Evolutionary conservation across 2,113 vertebrate genomes (phyloP).

Genomic region (Sterrhoptilus dennistouni): DNA sequence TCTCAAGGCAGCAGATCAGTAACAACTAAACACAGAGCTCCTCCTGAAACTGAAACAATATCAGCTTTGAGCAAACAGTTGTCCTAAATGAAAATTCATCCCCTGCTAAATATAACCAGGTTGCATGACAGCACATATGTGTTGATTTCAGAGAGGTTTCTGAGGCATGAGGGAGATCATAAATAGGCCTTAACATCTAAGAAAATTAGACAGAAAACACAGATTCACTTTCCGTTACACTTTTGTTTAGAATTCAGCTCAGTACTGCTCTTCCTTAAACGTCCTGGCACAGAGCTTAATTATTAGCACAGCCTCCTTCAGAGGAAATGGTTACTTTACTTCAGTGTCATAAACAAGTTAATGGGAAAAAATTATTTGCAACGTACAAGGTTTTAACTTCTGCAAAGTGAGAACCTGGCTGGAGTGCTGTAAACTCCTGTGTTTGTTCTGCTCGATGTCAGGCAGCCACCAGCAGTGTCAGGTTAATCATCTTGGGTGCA

Average conservation of each 20-base stretch:
- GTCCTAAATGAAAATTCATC: constrained; percentile 67
- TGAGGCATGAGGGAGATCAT: constrained; percentile 62
- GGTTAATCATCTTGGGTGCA: rapidly evolving
- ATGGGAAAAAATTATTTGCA: neutral
- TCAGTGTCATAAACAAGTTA: neutral
- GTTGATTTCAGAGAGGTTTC: constrained; percentile 66
- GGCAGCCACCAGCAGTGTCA: neutral
- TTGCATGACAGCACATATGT: constrained; percentile 70
- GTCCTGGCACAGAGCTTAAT: neutral
- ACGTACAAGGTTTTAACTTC: neutral
- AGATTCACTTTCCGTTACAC: neutral
- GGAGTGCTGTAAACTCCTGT: neutral
- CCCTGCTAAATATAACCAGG: constrained; percentile 64
- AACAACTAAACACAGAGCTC: neutral
- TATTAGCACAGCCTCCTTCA: neutral
- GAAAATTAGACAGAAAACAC: constrained; percentile 57
- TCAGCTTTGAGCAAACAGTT: constrained; percentile 47
- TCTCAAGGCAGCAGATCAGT: neutral
- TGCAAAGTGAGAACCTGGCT: neutral
- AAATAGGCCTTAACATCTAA: constrained; percentile 68
- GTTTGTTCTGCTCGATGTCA: neutral
- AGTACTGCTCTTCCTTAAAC: constrained; percentile 20
- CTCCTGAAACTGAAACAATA: constrained; percentile 32
- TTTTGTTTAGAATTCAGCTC: constrained; percentile 51
- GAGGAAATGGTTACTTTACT: neutral